Base-by-base conservation (phyloP, 2,888 invertebrate genomes). In the Cryptophagus acutangulus region DNA sequence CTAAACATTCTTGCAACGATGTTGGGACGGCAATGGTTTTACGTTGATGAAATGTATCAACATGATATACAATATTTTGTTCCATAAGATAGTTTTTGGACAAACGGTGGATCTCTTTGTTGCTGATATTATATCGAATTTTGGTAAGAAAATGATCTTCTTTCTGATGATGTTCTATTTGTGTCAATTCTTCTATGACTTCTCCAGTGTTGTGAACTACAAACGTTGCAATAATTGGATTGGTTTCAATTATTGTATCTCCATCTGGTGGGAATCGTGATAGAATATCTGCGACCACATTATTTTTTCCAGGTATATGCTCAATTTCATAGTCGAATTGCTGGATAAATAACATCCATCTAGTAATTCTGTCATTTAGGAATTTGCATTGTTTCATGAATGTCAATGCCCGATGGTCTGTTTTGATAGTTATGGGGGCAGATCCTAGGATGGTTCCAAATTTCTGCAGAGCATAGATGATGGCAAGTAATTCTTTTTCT, bases 401-500 rank as follows among this genome's bases (percentile, higher is more conserved):
- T 16, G 31, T 45, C 1, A 50, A 16, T 6, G 45, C 48, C 10
- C 38, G 24, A 18, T 50, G 49, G 33, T 51, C 49, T 1, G 51
- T 47, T 2, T 36, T 31, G 12, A 49, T 46, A 20, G 38, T 33
- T 2, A 52, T n/a, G 5, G 17, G 17, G 12, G 18, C 10, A 1
- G 36, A 41, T 9, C 33, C 18, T n/a, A 51, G 6, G 6, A 37
- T 17, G 1, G 41, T 43, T 2, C 42, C 16, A 24, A 41, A 46
- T 39, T 49, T 49, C 3, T 38, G 26, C 12, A 51, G 10, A 1
- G 34, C 40, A 30, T 38, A 45, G 5, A 47, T 37, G 2, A 49
- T 37, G 1, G 40, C 49, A 2, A 48, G 34, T 6, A 49, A 24
- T 24, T 47, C 53, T 16, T 50, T 48, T 34, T 52, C 49, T 1